These are phyloP conservation scores for Ramphastos sulfuratus DNA, from an alignment of 2,113 vertebrate genomes.

Conservation along the genomic window DNA sequence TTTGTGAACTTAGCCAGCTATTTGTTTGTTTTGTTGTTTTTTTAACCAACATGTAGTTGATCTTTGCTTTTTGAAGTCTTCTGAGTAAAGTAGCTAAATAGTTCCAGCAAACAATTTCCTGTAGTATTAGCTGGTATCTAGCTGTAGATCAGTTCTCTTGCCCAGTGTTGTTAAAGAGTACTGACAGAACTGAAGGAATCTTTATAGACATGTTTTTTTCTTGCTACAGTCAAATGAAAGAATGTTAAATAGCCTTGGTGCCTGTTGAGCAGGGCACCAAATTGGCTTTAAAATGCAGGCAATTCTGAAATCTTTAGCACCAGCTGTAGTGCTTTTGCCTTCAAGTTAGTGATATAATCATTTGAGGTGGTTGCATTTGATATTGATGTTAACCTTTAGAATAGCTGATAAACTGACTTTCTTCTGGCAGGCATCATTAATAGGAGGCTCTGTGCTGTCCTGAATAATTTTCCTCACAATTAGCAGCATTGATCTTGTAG, in stretches of 20 bases:
- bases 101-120: neutral
- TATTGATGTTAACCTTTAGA: slow-evolving; percentile 50
- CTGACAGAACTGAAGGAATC: neutral
- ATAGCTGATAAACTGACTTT: slow-evolving; percentile 33
- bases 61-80: neutral
- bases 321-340: neutral
- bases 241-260: neutral
- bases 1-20: neutral
- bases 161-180: neutral
- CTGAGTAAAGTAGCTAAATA: neutral
- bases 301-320: neutral
- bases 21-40: neutral
- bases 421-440: slow-evolving; percentile 32
- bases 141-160: neutral
- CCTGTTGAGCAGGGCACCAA: neutral
- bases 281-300: neutral
- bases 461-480: slow-evolving; percentile 60
- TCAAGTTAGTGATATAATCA: neutral
- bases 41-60: neutral
- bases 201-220: rapidly evolving
- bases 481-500: slow-evolving; percentile 55
- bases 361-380: neutral
- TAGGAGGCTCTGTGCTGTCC: slow-evolving; percentile 25
- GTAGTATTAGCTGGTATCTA: neutral
- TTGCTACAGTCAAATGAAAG: neutral